A percentile compares a stretch with the other conserved stretches of the same genome.
Conservation (phyloP, 2,888 invertebrate genomes). For the Amphipoea oculea region DNA sequence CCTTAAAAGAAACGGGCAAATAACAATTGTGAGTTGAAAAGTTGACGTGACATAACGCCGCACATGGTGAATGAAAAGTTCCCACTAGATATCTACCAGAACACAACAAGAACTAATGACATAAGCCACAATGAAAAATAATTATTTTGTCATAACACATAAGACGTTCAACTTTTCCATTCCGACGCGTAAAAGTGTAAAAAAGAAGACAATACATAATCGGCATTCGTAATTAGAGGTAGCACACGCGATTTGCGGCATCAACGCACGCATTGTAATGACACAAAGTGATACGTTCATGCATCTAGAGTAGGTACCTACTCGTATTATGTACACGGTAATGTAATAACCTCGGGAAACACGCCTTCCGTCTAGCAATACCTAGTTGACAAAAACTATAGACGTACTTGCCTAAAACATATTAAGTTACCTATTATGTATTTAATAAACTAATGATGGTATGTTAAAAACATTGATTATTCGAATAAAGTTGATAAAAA, state of each 20-base stretch:
- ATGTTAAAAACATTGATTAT: neutral
- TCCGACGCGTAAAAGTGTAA: constrained; percentile 80
- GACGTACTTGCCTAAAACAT: neutral
- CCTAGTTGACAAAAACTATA: constrained; percentile 24
- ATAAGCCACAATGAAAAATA: constrained; percentile 73
- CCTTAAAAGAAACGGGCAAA: neutral
- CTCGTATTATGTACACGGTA: constrained; percentile 32
- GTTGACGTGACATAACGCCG: constrained; percentile 35
- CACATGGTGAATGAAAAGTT: constrained; percentile 39
- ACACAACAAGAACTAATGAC: constrained; percentile 66
- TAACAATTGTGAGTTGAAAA: constrained; percentile 27
- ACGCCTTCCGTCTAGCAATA: constrained; percentile 57
- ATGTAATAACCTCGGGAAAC: constrained; percentile 44
- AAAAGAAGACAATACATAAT: constrained; percentile 84
- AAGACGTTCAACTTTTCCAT: constrained; percentile 86
- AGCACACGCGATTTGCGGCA: constrained; percentile 75
- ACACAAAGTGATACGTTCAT: constrained; percentile 33
- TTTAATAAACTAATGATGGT: neutral
- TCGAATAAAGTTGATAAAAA: neutral
- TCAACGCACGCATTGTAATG: constrained; percentile 60
- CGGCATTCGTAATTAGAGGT: constrained; percentile 78
- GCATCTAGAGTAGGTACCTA: constrained; percentile 27
- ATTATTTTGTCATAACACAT: constrained; percentile 80
- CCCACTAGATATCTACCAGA: constrained; percentile 47
- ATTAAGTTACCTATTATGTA: neutral